Percentiles rank a stretch among this genome's conserved stretches.
phyloP scores from a whole-genome alignment of 2,113 vertebrate species.

The Emydura subglobosa region DNA sequence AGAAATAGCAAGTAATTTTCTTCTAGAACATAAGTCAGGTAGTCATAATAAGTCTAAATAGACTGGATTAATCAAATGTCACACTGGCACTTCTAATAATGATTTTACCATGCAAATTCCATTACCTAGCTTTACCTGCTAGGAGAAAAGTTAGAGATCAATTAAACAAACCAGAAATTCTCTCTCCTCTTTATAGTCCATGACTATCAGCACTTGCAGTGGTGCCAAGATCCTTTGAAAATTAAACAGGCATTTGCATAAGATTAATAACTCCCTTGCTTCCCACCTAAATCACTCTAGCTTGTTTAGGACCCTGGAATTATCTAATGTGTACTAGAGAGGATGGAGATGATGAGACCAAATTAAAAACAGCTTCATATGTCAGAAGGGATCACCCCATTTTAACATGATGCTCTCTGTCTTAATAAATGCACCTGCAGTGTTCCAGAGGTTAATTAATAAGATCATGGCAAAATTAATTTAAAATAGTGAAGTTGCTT shows the following conservation, averaged over 20 bases:
- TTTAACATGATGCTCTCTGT: constrained; percentile 32
- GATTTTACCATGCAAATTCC: constrained; percentile 63
- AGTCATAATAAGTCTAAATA: constrained; percentile 69
- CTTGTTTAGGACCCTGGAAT: constrained; percentile 57
- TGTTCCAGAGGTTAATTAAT: constrained; percentile 55
- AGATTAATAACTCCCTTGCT: constrained; percentile 48
- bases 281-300: constrained; percentile 29
- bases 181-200: constrained; percentile 42
- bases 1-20: constrained; percentile 47
- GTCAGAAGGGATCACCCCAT: constrained; percentile 68
- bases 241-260: constrained; percentile 60
- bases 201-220: constrained; percentile 48
- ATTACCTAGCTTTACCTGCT: constrained; percentile 61
- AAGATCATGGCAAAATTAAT: constrained; percentile 31
- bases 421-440: constrained; percentile 66
- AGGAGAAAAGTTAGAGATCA: constrained; percentile 73
- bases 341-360: constrained; percentile 50
- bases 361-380: constrained; percentile 78
- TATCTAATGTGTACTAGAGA: constrained; percentile 54
- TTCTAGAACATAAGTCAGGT: constrained; percentile 58
- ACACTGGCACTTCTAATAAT: constrained; percentile 72
- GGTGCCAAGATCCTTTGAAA: constrained; percentile 41
- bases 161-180: constrained; percentile 76
- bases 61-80: constrained; percentile 76
- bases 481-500: constrained; percentile 8